Base-by-base conservation (phyloP, 2,113 vertebrate species). In the Dunckerocampus dactyliophorus region DNA sequence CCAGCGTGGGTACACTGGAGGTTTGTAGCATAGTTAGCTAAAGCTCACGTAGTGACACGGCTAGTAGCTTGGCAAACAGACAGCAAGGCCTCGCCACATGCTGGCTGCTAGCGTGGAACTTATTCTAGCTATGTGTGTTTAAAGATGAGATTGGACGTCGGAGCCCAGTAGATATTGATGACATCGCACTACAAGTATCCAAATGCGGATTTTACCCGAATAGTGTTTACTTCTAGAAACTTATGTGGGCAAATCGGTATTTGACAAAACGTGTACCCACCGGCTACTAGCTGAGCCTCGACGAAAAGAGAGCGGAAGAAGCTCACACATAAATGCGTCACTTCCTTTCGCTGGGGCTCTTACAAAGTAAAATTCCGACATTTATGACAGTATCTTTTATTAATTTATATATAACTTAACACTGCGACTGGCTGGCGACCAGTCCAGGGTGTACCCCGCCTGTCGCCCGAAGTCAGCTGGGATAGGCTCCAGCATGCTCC, bases 281-380 rank as follows among this genome's bases (percentile, higher is more conserved):
- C 87, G 75, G 75, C 77, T 62, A 34, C 9, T 63, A 74, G 81
- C 83, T 71, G 68, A 82, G 75, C 85, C 82, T 79, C 79, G 65
- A 71, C 78, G 79, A 85, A 89, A 87, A 89, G 89, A 85, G 84
- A 48, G 34, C 68, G 84, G 52, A 72, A 63, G 12, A 62, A 9
- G 67, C 6, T 31, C 58, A 12, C 45, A 43, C 14, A 14, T 2
- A 1, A 2, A 0, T 8, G 79, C 82, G 76, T 88, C 82, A 89
- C 70, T 76, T 90, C 88, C 87, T 8, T 0, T 34, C 5, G 0
- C 1, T 4, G 0, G 3, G 0, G 8, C 19, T 37, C 14, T 9
- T 46, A 1, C 59, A 48, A 28, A 59, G 8, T 22, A 59, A 59
- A 37, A 7, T 16, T 6, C 3, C 49, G 1, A 22, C 13, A 51